Conservation (phyloP, 2,797 vertebrate species). For the Paguma larvata region DNA sequence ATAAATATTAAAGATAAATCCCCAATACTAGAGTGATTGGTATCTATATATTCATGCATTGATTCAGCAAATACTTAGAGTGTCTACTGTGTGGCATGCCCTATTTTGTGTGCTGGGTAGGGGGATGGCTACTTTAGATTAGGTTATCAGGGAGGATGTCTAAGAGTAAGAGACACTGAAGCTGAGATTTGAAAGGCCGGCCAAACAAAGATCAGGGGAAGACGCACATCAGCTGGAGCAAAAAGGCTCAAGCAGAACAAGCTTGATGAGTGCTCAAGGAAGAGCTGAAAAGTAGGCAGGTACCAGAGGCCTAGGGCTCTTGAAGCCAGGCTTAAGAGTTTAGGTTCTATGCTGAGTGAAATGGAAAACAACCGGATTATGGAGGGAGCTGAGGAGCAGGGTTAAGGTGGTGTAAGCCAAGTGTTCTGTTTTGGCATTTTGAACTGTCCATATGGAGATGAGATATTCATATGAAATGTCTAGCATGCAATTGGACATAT, state of each 20-base stretch:
- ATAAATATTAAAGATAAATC: slow-evolving; percentile 42
- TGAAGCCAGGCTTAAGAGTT: not conserved
- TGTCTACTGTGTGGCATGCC: not conserved
- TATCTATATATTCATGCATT: not conserved
- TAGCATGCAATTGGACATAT: not conserved
- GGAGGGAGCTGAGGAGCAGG: not conserved
- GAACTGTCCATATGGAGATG: not conserved
- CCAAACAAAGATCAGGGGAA: not conserved
- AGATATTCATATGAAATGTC: not conserved
- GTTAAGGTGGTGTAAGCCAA: not conserved
- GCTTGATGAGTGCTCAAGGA: not conserved
- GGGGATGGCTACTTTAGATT: not conserved
- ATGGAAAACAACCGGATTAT: not conserved
- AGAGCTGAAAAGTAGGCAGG: not conserved
- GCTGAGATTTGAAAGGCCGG: not conserved
- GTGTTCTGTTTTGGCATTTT: not conserved
- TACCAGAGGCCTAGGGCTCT: not conserved
- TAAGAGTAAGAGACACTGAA: not conserved
- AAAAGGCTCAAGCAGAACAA: not conserved
- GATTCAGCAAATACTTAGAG: not conserved
- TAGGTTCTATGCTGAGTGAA: not conserved
- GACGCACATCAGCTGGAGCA: not conserved
- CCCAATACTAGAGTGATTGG: not conserved
- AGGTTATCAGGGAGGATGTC: not conserved
- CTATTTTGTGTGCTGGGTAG: not conserved